Evolutionary conservation across 2,888 invertebrate genomes (phyloP).

Genomic region (Bombyx huttoni): DNA sequence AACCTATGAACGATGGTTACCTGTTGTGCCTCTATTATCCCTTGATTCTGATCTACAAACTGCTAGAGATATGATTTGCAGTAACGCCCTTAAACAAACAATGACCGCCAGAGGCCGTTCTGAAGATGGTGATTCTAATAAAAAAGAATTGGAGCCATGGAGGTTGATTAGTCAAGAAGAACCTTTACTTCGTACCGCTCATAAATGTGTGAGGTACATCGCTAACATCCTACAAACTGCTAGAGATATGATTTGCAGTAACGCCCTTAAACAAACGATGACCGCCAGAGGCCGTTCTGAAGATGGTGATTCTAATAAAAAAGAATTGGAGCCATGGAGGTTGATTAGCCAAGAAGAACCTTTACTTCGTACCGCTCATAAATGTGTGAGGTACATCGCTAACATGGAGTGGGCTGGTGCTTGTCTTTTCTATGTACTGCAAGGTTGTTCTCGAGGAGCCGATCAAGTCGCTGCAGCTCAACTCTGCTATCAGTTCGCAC

Average conservation of each 20-base stretch:
- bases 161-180: conserved; percentile 51
- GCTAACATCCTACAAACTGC: conserved; percentile 61
- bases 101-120: conserved; percentile 55
- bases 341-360: conserved; percentile 54
- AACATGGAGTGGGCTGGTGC: conserved; percentile 72
- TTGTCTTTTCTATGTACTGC: conserved; percentile 62
- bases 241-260: conserved; percentile 68
- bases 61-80: conserved; percentile 66
- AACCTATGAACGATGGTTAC: conserved; percentile 62
- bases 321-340: conserved; percentile 52
- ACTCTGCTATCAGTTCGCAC: conserved; percentile 64
- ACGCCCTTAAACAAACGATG: conserved; percentile 68
- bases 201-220: conserved; percentile 59
- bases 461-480: conserved; percentile 68
- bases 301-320: conserved; percentile 24
- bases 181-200: conserved; percentile 55
- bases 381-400: conserved; percentile 58
- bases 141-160: conserved; percentile 52
- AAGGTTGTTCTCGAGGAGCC: conserved; percentile 63
- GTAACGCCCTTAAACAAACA: conserved; percentile 66
- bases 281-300: conserved; percentile 47
- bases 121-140: conserved; percentile 27
- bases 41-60: conserved; percentile 57
- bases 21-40: conserved; percentile 46
- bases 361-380: conserved; percentile 56